Evolutionary conservation across 2,888 invertebrate genomes (phyloP).

Genomic region (Athalia cordata): DNA sequence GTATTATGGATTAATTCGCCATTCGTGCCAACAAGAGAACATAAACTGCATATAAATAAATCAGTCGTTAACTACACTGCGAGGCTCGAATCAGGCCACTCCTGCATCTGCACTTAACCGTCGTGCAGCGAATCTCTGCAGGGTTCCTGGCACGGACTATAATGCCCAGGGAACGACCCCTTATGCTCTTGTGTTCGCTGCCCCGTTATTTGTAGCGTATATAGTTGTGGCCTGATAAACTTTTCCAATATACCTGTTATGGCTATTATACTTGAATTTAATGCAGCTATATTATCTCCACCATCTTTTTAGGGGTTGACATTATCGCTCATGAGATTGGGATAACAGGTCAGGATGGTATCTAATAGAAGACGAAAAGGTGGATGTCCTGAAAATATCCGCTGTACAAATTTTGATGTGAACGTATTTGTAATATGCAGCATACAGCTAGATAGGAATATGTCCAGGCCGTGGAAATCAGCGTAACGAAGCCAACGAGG

Average conservation of each 20-base stretch:
- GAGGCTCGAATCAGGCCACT: constrained; percentile 21
- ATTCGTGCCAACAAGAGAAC: too few relatives aligned
- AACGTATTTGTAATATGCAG: not conserved
- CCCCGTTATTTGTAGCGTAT: not conserved
- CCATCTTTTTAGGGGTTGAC: too few relatives aligned
- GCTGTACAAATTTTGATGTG: not conserved
- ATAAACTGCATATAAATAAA: constrained; percentile 30
- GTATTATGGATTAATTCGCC: too few relatives aligned
- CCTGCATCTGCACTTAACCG: constrained; percentile 16
- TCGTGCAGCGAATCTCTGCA: constrained; percentile 26
- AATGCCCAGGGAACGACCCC: constrained; percentile 26
- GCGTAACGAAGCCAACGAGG: constrained; percentile 42
- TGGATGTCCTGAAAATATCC: too few relatives aligned
- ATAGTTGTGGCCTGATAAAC: too few relatives aligned
- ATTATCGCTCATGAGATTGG: too few relatives aligned
- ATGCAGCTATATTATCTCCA: too few relatives aligned
- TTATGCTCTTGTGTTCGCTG: constrained; percentile 3
- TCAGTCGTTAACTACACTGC: constrained; percentile 23
- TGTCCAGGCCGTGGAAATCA: constrained; percentile 31
- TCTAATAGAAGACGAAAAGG: too few relatives aligned
- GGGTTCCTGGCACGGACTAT: constrained; percentile 28
- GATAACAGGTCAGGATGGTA: too few relatives aligned
- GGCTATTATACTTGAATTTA: too few relatives aligned
- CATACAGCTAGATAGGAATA: not conserved
- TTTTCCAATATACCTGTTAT: too few relatives aligned